phyloP scores from a whole-genome alignment of 2,797 vertebrate genomes.

The Gambusia yucatana region DNA sequence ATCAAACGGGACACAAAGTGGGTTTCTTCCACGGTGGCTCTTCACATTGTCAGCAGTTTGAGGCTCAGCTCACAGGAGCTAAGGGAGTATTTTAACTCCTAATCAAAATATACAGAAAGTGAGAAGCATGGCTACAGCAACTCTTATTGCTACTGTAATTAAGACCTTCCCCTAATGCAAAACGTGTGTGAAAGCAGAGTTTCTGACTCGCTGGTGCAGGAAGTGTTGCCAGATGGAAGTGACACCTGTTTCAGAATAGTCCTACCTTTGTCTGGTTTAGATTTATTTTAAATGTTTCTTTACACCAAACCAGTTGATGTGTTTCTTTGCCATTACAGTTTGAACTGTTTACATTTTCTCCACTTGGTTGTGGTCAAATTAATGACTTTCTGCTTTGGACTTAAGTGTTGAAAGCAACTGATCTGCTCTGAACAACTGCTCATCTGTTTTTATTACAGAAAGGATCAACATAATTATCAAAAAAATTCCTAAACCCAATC shows the following conservation, averaged over 20 bases:
- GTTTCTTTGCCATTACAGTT: neutral
- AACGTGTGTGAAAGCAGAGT: neutral
- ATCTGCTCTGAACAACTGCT: constrained; percentile 16
- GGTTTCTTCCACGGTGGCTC: constrained; percentile 32
- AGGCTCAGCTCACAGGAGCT: constrained; percentile 21
- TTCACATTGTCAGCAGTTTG: constrained; percentile 43
- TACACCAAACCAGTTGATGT: neutral
- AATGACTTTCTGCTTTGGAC: constrained; percentile 15
- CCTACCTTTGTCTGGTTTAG: neutral
- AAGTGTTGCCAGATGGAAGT: neutral
- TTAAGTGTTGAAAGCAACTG: neutral
- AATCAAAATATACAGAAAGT: constrained; percentile 11
- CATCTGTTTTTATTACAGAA: neutral
- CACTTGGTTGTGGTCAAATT: constrained; percentile 7
- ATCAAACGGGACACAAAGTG: constrained; percentile 49
- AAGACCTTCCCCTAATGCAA: neutral
- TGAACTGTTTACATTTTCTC: neutral
- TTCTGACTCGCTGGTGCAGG: neutral
- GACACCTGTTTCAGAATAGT: neutral
- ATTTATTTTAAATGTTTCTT: neutral
- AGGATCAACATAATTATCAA: neutral
- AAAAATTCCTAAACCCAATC: neutral
- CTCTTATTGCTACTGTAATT: constrained; percentile 2
- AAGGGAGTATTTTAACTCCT: constrained; percentile 6
- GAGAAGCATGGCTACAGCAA: neutral